Evolutionary conservation across 2,888 invertebrate genomes (phyloP).

Genomic region (Thelaira solivaga): DNA sequence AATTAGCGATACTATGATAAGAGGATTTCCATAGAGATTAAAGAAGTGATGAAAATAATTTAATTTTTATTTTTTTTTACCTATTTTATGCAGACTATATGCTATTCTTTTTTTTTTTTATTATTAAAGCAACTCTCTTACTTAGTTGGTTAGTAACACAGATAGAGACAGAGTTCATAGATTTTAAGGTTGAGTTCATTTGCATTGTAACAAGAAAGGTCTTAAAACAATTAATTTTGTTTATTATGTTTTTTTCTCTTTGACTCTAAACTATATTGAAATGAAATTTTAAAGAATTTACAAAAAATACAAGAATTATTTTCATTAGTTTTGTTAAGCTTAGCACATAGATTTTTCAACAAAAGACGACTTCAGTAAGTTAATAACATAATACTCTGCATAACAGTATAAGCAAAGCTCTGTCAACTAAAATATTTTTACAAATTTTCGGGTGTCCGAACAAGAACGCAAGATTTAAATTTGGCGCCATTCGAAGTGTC

Average conservation of each 20-base stretch:
- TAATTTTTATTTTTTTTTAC: constrained; percentile 38
- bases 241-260: not conserved
- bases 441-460: too few relatives aligned
- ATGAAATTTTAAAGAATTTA: not conserved
- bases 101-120: not conserved
- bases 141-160: not conserved
- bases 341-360: too few relatives aligned
- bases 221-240: constrained; percentile 50
- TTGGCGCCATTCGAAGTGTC: too few relatives aligned
- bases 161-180: constrained; percentile 8
- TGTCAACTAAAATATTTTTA: too few relatives aligned
- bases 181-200: constrained; percentile 54
- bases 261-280: constrained; percentile 17
- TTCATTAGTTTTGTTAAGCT: too few relatives aligned
- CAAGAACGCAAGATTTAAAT: too few relatives aligned
- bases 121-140: constrained; percentile 3
- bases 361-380: too few relatives aligned
- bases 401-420: too few relatives aligned
- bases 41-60: constrained; percentile 59
- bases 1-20: constrained; percentile 58
- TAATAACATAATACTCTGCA: too few relatives aligned
- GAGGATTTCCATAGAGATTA: constrained; percentile 60
- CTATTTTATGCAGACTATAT: constrained; percentile 18
- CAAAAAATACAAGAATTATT: too few relatives aligned
- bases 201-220: constrained; percentile 29